A percentile compares a stretch with the other conserved stretches of the same genome.
Conservation (phyloP, 2,113 vertebrate species). For the Megaleporinus macrocephalus region DNA sequence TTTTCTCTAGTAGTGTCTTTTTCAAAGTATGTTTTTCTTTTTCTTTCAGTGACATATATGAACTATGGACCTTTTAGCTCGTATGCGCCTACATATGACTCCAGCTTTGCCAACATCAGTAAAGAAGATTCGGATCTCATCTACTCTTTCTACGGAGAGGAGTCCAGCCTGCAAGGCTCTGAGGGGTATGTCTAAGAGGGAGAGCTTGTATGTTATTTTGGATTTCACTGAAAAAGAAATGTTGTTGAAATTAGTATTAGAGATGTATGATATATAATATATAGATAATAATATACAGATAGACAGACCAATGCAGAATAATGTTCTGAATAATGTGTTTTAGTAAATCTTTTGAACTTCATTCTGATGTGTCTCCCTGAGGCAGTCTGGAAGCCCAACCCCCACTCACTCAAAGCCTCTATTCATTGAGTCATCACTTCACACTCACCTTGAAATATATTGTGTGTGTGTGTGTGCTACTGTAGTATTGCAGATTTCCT, state of each 20-base stretch:
- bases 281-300: too few relatives aligned
- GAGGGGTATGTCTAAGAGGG: constrained; percentile 79
- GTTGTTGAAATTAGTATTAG: too few relatives aligned
- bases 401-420: constrained; percentile 1
- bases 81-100: constrained; percentile 93
- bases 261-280: too few relatives aligned
- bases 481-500: constrained; percentile 86
- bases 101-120: constrained; percentile 93
- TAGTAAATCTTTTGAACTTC: not conserved
- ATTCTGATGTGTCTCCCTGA: not conserved
- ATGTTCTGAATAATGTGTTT: too few relatives aligned
- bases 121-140: constrained; percentile 96
- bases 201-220: not conserved
- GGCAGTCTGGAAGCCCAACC: not conserved
- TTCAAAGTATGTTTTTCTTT: not conserved
- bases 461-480: constrained; percentile 19
- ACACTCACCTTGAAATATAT: not conserved
- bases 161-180: constrained; percentile 81
- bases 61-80: constrained; percentile 95
- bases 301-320: too few relatives aligned
- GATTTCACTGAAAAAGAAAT: not conserved
- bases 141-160: constrained; percentile 90
- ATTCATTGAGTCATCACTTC: constrained; percentile 31
- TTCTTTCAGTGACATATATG: constrained; percentile 87
- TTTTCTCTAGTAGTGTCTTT: not conserved